These are phyloP conservation scores for Bombus soroeensis DNA, from an alignment of 1,140 invertebrate species.

Conservation along the genomic window DNA sequence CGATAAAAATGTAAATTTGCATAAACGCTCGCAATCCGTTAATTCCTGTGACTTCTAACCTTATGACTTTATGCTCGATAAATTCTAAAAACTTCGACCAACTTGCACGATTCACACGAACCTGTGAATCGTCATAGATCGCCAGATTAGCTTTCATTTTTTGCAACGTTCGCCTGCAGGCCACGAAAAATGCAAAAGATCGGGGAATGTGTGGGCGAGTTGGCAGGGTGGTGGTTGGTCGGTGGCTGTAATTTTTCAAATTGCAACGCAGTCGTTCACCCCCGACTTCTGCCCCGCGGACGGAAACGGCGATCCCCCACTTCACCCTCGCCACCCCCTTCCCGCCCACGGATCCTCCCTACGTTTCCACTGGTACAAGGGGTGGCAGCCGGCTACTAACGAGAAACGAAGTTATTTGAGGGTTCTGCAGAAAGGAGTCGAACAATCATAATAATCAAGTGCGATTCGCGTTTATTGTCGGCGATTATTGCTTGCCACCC, in stretches of 20 bases:
- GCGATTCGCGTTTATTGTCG: conserved; percentile 80
- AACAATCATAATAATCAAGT: conserved; percentile 82
- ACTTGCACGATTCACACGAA: too few species aligned
- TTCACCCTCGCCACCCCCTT: conserved; percentile 43
- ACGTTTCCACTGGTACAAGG: conserved; percentile 59
- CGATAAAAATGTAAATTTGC: too few species aligned
- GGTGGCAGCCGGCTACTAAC: conserved; percentile 74
- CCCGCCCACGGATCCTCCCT: conserved; percentile 39
- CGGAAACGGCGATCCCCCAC: conserved; percentile 68
- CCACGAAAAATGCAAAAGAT: conserved; percentile 57
- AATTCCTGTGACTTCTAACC: too few species aligned
- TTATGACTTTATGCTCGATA: too few species aligned
- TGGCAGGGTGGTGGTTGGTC: conserved; percentile 66
- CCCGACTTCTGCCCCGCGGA: conserved; percentile 68
- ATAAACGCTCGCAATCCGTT: too few species aligned
- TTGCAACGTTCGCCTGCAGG: conserved; percentile 27
- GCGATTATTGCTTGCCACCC: conserved; percentile 76
- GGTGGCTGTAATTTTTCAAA: conserved; percentile 80
- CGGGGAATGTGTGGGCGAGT: conserved; percentile 41
- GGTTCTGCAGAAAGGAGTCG: conserved; percentile 77
- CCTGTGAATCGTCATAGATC: too few species aligned
- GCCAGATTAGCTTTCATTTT: neutral
- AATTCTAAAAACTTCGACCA: too few species aligned
- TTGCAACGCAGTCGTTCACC: conserved; percentile 78
- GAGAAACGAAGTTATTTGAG: conserved; percentile 81